Base-by-base conservation (phyloP, 2,797 vertebrate genomes). In the Octomys mimax region DNA sequence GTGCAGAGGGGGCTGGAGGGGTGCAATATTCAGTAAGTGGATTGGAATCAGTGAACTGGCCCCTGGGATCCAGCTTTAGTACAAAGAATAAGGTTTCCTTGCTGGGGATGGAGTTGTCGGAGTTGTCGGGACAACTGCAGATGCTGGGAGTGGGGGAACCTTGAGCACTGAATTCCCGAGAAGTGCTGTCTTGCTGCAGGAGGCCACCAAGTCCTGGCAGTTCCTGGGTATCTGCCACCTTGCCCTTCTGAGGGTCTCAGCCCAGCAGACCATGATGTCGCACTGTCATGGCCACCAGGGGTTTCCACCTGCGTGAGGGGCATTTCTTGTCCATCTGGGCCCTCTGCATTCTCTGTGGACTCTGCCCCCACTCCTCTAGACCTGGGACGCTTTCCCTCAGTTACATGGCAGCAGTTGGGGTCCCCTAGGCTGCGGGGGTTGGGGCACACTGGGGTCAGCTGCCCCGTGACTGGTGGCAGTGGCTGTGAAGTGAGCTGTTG, bases 331-430 rank as follows among this genome's bases (percentile, higher is more conserved):
- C 61, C 42, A 2, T 24, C 59, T 5, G 22, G 0, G 0, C 22
- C 4, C 11, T 52, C 66, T 14, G 3, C 0, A 11, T 19, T 46
- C 52, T n/a, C 64, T 46, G 3, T 5, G 61, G 36, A 28, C 71
- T 28, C 39, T 42, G 19, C 22, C 9, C 36, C 8, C 1, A 0
- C 5, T 19, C 39, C 57, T 49, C 49, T 0, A 0, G 4, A 70
- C 64, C 61, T 62, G 64, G 71, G 52, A n/a, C 22, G 1, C 36
- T 49, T 66, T 89, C 84, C 42, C 21, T 6, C 46, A 22, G 6
- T 90, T 57, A 31, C 28, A 71, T 54, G 64, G 36, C 61, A 13
- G 39, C 22, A 4, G 70, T 64, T 59, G 71, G n/a, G 49, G 46
- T 46, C 54, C 9, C 6, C 84, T 1, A 0, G 54, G 80, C 49